Base-by-base conservation (phyloP, 1,140 invertebrate species). In the Drosophila serrata region DNA sequence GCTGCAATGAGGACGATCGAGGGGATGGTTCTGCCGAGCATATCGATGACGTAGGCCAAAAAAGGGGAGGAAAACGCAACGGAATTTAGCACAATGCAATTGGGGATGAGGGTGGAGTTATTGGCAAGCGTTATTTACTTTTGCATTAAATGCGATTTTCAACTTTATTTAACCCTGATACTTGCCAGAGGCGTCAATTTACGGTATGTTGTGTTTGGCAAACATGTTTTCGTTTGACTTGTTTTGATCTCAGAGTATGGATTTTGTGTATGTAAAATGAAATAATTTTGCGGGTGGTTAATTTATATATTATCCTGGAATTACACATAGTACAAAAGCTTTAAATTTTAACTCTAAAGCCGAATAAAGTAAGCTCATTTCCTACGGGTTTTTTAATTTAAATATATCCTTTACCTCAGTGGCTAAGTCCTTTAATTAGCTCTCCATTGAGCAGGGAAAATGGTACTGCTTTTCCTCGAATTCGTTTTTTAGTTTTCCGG, bases 131-230 rank as follows among this genome's bases (percentile, higher is more conserved):
- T 35, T 69, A 53, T 69, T 69, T 67, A 53, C 61, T 69, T 69
- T 53, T 11, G 46, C 46, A 69, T 69, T 67, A 67, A 64, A 69
- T 42, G 35, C 65, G 31, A 69, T 69, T 67, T 69, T 67, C 62
- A 51, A 65, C 60, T 68, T 40, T 68, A 64, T 68, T 68, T 65
- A 51, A 65, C 46, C 46, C 37, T 9, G 24, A 29, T 59, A 42
- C 39, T 42, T 27, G 58, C 15, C 22, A 35, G 29, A 15, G 31
- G 45, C 49, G 31, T 49, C 29, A 45, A 37, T 43, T 65, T 29
- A 35, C 33, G 63, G 33, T 35, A 35, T 51, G 35, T 68, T 64
- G 45, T n/a, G n/a, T n/a, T 22, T 51, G 27, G 37, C 31, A 22
- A 35, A 13, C 35, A 65, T 42, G 19, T 22, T 67, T 15, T 5